These are phyloP conservation scores for Magallana nippona DNA, from an alignment of 2,888 invertebrate genomes.

Conservation along the genomic window DNA sequence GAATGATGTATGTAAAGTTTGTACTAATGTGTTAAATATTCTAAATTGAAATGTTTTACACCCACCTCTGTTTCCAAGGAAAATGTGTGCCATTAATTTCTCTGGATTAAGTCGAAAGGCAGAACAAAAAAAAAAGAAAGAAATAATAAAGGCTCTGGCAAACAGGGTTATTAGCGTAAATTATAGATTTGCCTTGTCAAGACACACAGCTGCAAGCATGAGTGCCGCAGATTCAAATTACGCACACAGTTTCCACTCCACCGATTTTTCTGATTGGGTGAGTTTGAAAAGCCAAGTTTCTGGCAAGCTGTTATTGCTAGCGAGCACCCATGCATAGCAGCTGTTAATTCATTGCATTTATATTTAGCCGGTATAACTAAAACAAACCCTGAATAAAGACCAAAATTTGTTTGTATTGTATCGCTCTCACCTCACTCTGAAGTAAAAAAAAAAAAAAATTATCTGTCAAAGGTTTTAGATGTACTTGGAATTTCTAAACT, in stretches of 20 bases:
- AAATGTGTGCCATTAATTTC: constrained; percentile 25
- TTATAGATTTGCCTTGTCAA: constrained; percentile 35
- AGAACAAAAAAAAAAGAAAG: constrained; percentile 4
- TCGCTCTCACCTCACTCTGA: constrained; percentile 23
- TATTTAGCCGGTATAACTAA: constrained; percentile 38
- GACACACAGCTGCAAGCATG: constrained; percentile 38
- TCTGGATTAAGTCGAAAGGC: constrained; percentile 7
- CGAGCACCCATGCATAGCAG: constrained; percentile 40
- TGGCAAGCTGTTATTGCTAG: constrained; percentile 47
- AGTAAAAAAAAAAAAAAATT: constrained; percentile 9
- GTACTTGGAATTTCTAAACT: constrained; percentile 26
- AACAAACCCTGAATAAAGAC: constrained; percentile 34
- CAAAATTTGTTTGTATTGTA: constrained; percentile 33
- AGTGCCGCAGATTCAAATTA: constrained; percentile 45
- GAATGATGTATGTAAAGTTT: not conserved
- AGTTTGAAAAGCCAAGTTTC: constrained; percentile 38
- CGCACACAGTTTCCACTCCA: constrained; percentile 50
- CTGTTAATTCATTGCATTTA: constrained; percentile 38
- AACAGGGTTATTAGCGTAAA: constrained; percentile 31
- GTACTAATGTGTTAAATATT: not conserved
- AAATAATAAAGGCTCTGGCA: constrained; percentile 11
- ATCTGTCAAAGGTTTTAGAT: constrained; percentile 17
- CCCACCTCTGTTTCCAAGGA: not conserved
- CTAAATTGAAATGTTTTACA: not conserved
- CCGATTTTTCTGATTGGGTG: constrained; percentile 51